These are phyloP conservation scores for Ochotona curzoniae DNA, from an alignment of 2,113 vertebrate species.

Conservation along the genomic window DNA sequence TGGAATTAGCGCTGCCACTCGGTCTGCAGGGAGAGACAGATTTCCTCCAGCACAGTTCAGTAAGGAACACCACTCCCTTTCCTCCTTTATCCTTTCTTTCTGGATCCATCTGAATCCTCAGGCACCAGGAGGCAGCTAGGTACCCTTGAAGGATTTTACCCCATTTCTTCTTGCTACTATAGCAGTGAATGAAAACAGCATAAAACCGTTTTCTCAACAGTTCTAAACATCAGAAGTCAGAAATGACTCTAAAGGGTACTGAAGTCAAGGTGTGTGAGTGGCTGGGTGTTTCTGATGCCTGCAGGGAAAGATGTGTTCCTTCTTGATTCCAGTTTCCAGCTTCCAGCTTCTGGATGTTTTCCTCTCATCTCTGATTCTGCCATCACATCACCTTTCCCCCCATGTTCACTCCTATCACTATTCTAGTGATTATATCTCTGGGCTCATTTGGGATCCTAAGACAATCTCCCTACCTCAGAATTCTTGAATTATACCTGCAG, in stretches of 20 bases:
- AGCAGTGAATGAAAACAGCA: background rate
- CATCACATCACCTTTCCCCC: background rate
- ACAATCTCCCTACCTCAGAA: background rate
- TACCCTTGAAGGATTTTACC: background rate
- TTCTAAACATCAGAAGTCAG: background rate
- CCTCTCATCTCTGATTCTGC: background rate
- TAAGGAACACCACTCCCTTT: too few species aligned
- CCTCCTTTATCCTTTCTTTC: background rate
- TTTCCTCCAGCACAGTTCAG: background rate
- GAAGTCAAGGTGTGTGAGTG: background rate
- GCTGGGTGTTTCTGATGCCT: background rate
- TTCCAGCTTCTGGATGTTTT: background rate
- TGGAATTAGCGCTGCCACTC: background rate
- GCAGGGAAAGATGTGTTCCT: background rate
- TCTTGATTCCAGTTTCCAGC: background rate
- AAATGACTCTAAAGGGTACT: background rate
- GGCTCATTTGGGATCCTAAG: background rate
- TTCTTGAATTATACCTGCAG: background rate
- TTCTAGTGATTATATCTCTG: background rate
- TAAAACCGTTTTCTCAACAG: background rate
- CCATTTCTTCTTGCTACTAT: background rate
- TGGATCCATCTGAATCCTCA: too few species aligned
- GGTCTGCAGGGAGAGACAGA: background rate
- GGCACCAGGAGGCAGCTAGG: background rate
- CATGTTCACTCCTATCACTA: background rate